Evolutionary conservation across 2,797 vertebrate species (phyloP), one percentile per base, ranked within the genome.

Genomic region (Eulemur rubriventer): DNA sequence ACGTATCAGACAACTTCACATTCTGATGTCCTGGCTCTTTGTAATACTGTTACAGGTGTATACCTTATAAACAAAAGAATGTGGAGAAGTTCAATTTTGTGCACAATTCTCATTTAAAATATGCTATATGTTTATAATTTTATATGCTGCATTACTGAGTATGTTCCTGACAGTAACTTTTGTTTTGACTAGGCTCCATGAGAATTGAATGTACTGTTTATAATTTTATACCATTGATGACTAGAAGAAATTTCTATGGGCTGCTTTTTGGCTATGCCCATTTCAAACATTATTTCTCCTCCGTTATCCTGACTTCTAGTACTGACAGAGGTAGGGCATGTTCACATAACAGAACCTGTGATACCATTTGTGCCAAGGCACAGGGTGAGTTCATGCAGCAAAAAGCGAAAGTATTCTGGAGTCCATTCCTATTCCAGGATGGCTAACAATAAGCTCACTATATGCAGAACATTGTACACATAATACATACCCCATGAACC

Each of bases 181-280:
- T 89, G n/a, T 95, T 91, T 94, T 88, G 76, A 92, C 35, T 91
- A 55, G 61, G 46, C 9, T 89, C 79, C 24, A 55, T 87, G 82
- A 93, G 65, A 97, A 80, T 52, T 86, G 75, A 96, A 94, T 57
- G 65, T 26, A 35, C 69, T 92, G 52, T 38, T 95, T 97, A 50
- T 90, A 91, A 91, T 93, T 96, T 96, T 92, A 83, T 10, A 81
- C 12, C 18, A 26, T 22, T 43, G 48, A 55, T 65, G 20, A 73
- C 67, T 83, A 22, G 30, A 84, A 93, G 79, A 86, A 35, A 73
- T 91, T 79, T 91, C 65, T 33, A 59, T 22, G 30, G 89, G 52
- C 55, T 89, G 7, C 85, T 63, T 95, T 57, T 65, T 95, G 80
- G 73, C 75, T 63, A 48, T 46, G 26, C 8, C 48, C 10, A 81